Conservation (phyloP, 2,888 invertebrate species). For the Mesorhabditis belari region DNA sequence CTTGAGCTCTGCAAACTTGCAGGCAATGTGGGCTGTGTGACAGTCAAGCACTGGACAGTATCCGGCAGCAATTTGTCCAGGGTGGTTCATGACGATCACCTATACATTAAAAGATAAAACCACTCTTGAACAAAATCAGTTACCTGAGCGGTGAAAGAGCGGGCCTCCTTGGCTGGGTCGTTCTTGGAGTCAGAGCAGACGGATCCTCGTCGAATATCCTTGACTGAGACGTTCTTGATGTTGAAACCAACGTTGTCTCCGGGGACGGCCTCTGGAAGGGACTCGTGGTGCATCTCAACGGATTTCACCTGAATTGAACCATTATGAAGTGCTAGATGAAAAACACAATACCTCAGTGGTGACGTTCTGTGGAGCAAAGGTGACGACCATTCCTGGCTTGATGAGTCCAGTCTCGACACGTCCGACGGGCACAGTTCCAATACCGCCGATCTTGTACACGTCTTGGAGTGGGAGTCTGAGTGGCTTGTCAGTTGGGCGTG, state of each 20-base stretch:
- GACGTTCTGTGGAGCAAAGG: constrained; percentile 88
- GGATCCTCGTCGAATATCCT: constrained; percentile 95
- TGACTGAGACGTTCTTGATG: constrained; percentile 99
- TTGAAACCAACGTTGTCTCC: constrained; percentile 98
- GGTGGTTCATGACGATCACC: constrained; percentile 97
- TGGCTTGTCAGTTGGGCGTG: constrained; percentile 89
- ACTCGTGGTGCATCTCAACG: constrained; percentile 99
- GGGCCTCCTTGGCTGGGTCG: constrained; percentile 87
- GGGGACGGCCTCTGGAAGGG: constrained; percentile 70
- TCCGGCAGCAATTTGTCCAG: constrained; percentile 95
- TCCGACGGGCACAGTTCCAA: constrained; percentile 98
- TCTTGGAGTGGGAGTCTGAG: constrained; percentile 97
- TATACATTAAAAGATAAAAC: background rate
- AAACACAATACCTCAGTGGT: constrained; percentile 64
- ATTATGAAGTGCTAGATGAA: constrained; percentile 55
- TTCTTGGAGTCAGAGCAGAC: constrained; percentile 96
- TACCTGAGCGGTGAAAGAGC: constrained; percentile 83
- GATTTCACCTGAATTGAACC: constrained; percentile 94
- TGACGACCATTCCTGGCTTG: constrained; percentile 86
- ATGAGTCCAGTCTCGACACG: constrained; percentile 94
- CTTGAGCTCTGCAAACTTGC: constrained; percentile 97
- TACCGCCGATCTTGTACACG: constrained; percentile 99
- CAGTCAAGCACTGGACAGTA: constrained; percentile 99
- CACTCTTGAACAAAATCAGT: background rate
- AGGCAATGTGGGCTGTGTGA: constrained; percentile 99